phyloP scores from a whole-genome alignment of 1,140 invertebrate species.

The Drosophila grimshawi region DNA sequence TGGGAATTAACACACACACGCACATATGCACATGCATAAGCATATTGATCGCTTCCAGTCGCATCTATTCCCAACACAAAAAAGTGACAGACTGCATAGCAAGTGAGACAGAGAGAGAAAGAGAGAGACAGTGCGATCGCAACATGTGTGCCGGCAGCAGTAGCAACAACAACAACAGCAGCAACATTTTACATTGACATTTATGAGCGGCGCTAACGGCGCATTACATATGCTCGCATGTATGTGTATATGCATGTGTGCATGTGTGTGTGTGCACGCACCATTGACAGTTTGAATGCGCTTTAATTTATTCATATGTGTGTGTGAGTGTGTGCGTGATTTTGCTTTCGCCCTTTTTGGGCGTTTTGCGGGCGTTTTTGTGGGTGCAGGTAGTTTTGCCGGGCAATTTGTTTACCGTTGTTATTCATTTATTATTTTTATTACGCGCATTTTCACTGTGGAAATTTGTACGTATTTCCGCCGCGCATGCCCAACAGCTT shows the following conservation, averaged over 20 bases:
- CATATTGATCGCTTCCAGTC: conserved; percentile 31
- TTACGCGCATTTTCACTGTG: conserved; percentile 61
- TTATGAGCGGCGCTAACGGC: conserved; percentile 80
- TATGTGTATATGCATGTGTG: conserved; percentile 15
- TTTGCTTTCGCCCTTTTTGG: conserved; percentile 17
- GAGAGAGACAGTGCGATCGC: conserved; percentile 12
- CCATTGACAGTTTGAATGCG: conserved; percentile 37
- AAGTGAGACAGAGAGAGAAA: background rate
- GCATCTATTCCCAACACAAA: conserved; percentile 28
- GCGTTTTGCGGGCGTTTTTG: conserved; percentile 28
- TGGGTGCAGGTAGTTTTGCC: conserved; percentile 21
- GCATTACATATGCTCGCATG: conserved; percentile 38
- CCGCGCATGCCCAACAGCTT: conserved; percentile 68
- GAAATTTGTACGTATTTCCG: conserved; percentile 62
- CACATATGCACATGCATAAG: conserved; percentile 39
- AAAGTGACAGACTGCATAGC: conserved; percentile 15
- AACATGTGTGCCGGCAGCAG: conserved; percentile 56
- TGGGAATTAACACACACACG: conserved; percentile 28
- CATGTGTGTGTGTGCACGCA: conserved; percentile 11
- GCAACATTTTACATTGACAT: conserved; percentile 66
- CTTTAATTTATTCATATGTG: conserved; percentile 3
- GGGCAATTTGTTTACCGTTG: conserved; percentile 45
- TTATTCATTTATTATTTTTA: conserved; percentile 48
- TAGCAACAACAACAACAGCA: conserved; percentile 47
- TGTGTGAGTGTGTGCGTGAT: background rate